phyloP scores from a whole-genome alignment of 1,140 invertebrate species.

The Scaptodrosophila lebanonensis region DNA sequence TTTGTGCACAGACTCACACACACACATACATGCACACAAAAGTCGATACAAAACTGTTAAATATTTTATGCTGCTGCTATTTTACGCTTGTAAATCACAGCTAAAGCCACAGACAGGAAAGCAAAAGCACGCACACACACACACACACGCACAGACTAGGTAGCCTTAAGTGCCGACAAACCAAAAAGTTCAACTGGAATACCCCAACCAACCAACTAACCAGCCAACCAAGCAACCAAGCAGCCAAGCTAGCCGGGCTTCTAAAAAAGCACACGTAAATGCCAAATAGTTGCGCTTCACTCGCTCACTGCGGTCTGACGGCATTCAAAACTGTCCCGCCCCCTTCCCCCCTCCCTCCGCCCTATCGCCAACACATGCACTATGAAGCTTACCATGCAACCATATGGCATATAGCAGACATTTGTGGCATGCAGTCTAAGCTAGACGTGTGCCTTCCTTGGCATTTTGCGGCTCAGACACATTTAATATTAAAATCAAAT shows the following conservation, averaged over 20 bases:
- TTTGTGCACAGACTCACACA: slow-evolving; percentile 3
- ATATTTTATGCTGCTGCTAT: slow-evolving; percentile 68
- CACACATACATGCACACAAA: slow-evolving; percentile 1
- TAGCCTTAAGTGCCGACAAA: slow-evolving; percentile 18
- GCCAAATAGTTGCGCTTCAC: slow-evolving; percentile 25
- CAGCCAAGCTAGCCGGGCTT: too few species aligned
- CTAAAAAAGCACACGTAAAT: too few species aligned
- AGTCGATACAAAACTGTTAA: slow-evolving; percentile 58
- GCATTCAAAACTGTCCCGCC: slow-evolving; percentile 7
- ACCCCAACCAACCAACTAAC: too few species aligned
- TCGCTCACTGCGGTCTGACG: slow-evolving; percentile 14
- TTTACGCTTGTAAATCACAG: slow-evolving; percentile 71
- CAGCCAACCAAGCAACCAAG: too few species aligned
- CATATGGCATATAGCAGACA: neutral
- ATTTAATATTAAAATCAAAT: slow-evolving; percentile 71
- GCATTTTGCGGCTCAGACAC: slow-evolving; percentile 20
- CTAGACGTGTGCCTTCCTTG: slow-evolving; percentile 1
- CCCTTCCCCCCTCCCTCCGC: too few species aligned
- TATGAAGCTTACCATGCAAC: too few species aligned
- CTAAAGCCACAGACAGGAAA: slow-evolving; percentile 48
- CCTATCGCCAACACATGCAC: too few species aligned
- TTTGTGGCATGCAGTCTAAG: neutral
- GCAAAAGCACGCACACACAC: slow-evolving; percentile 4
- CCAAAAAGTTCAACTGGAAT: slow-evolving; percentile 13
- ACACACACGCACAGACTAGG: neutral